Percentiles rank a stretch among this genome's conserved stretches.
phyloP scores from a whole-genome alignment of 2,797 vertebrate species.

The Sebastes umbrosus region DNA sequence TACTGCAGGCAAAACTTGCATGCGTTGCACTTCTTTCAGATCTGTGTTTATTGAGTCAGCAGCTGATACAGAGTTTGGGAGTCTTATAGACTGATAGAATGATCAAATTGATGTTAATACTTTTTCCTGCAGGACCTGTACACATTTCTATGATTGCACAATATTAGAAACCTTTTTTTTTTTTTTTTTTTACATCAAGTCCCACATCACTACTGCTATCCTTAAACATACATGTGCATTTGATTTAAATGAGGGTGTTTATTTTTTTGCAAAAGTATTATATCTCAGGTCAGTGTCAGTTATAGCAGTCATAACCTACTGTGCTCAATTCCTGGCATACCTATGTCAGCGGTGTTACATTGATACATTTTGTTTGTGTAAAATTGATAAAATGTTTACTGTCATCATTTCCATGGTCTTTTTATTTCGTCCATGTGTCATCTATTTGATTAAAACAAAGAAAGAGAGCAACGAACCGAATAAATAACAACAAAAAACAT shows the following conservation, averaged over 20 bases:
- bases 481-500: constrained; percentile 13
- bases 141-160: background rate
- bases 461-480: constrained; percentile 15
- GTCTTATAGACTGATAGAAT: background rate
- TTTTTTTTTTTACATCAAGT: background rate
- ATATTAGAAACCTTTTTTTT: background rate
- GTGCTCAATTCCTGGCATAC: constrained; percentile 15
- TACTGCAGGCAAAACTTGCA: background rate
- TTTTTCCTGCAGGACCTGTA: constrained; percentile 5
- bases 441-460: background rate
- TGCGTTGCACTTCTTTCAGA: constrained; percentile 19
- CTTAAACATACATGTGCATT: background rate
- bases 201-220: background rate
- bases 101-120: background rate
- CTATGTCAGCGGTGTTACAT: constrained; percentile 55
- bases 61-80: background rate
- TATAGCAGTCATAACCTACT: constrained; percentile 36
- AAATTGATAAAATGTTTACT: constrained; percentile 11
- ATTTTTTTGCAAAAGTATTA: background rate
- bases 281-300: constrained; percentile 53
- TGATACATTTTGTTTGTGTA: constrained; percentile 24
- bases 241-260: background rate
- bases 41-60: constrained; percentile 16
- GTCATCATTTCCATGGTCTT: constrained; percentile 3
- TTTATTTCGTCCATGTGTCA: background rate